Evolutionary conservation across 2,113 vertebrate species (phyloP).

Genomic region (Xiphophorus couchianus): DNA sequence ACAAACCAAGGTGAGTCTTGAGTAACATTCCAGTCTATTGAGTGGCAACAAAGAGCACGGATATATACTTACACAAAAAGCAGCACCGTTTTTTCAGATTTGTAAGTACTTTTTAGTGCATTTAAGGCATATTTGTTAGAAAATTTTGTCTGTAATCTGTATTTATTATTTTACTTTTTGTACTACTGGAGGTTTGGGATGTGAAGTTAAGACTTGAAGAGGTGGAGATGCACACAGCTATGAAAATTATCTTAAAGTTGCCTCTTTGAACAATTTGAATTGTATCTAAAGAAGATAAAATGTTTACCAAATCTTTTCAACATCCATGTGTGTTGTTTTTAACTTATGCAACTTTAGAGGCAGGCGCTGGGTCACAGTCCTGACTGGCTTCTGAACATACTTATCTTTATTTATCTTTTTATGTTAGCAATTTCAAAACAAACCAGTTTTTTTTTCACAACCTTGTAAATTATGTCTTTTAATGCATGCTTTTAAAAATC

Average conservation of each 20-base stretch:
- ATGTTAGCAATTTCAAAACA: neutral
- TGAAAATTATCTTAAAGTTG: neutral
- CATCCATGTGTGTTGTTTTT: neutral
- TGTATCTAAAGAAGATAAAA: no score
- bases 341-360: neutral
- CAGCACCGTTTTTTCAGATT: constrained; percentile 11
- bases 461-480: neutral
- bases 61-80: constrained; percentile 13
- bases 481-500: neutral
- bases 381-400: neutral
- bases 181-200: neutral
- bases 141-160: neutral
- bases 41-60: constrained; percentile 33
- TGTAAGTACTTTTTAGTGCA: constrained; percentile 40
- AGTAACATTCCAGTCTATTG: constrained; percentile 42
- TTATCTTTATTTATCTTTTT: neutral
- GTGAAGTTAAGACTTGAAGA: neutral
- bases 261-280: neutral
- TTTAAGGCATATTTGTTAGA: neutral
- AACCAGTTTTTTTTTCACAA: neutral
- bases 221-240: neutral
- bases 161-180: neutral
- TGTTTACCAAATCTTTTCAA: neutral
- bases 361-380: neutral
- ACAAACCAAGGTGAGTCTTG: constrained; percentile 56